Evolutionary conservation across 2,888 invertebrate genomes (phyloP).

Genomic region (Erpobdella octoculata): DNA sequence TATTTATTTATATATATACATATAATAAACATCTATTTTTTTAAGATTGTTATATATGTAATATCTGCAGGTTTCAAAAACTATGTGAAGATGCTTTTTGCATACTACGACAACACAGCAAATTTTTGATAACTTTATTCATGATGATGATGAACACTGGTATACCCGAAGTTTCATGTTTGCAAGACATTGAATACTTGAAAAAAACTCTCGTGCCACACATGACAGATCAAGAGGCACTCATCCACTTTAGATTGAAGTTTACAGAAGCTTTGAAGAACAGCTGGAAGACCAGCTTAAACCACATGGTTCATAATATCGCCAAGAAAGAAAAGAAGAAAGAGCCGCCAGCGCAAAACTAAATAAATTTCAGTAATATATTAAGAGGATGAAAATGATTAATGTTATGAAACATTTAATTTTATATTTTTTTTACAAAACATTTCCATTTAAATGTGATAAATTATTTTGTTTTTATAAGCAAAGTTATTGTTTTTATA

Average conservation of each 20-base stretch:
- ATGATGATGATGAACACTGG: slow-evolving; percentile 97
- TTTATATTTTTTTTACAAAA: too few species aligned
- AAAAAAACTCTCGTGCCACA: slow-evolving; percentile 58
- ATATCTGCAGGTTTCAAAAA: slow-evolving; percentile 51
- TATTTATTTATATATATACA: not conserved
- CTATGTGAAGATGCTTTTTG: slow-evolving; percentile 67
- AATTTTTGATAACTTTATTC: slow-evolving; percentile 81
- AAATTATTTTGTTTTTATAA: too few species aligned
- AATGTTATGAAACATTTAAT: too few species aligned
- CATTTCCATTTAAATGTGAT: too few species aligned
- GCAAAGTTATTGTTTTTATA: too few species aligned
- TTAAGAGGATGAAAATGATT: too few species aligned
- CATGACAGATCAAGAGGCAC: slow-evolving; percentile 74
- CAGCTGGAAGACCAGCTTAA: slow-evolving; percentile 84
- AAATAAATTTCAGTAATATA: too few species aligned
- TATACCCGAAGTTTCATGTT: slow-evolving; percentile 80
- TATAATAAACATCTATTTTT: not conserved
- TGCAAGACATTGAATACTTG: slow-evolving; percentile 50
- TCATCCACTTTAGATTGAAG: slow-evolving; percentile 77
- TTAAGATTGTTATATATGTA: too few species aligned
- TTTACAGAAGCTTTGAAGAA: slow-evolving; percentile 77
- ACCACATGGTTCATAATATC: slow-evolving; percentile 50
- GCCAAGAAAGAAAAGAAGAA: too few species aligned
- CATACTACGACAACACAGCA: slow-evolving; percentile 75
- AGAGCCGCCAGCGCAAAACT: too few species aligned